Evolutionary conservation across 2,113 vertebrate genomes (phyloP).

Genomic region (Cavia porcellus): DNA sequence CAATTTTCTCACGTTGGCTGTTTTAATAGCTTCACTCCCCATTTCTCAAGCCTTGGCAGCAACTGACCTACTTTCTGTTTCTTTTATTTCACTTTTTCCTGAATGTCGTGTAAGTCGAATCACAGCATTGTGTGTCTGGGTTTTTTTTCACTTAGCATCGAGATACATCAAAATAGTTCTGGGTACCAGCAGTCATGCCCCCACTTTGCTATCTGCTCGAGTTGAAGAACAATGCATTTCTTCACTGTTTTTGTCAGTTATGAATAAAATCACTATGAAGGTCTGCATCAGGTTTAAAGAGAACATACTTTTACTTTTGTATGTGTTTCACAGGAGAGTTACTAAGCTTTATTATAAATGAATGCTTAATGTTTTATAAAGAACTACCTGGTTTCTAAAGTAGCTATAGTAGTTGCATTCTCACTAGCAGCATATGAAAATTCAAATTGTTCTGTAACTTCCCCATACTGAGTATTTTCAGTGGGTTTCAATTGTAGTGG

Average conservation of each 20-base stretch:
- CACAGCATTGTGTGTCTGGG: neutral
- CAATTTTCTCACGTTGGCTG: neutral
- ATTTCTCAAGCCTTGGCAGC: neutral
- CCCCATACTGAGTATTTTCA: neutral
- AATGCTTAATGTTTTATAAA: conserved; percentile 5
- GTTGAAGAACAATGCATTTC: neutral
- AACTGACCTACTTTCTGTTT: neutral
- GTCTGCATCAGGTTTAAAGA: conserved; percentile 51
- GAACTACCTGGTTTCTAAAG: neutral
- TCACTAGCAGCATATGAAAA: neutral
- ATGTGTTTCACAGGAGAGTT: neutral
- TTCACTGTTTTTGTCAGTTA: neutral
- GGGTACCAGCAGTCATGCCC: neutral
- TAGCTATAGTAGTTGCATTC: neutral
- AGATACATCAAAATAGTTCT: neutral
- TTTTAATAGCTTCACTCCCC: neutral
- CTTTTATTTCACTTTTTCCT: conserved; percentile 11
- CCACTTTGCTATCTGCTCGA: neutral
- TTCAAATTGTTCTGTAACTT: neutral
- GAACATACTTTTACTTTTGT: conserved; percentile 7
- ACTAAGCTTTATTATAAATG: neutral
- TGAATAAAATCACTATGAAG: conserved; percentile 36
- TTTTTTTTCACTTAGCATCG: neutral
- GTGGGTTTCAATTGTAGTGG: neutral
- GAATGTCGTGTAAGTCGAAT: neutral